Base-by-base conservation (phyloP, 2,797 vertebrate genomes). In the Cheirogaleus major region DNA sequence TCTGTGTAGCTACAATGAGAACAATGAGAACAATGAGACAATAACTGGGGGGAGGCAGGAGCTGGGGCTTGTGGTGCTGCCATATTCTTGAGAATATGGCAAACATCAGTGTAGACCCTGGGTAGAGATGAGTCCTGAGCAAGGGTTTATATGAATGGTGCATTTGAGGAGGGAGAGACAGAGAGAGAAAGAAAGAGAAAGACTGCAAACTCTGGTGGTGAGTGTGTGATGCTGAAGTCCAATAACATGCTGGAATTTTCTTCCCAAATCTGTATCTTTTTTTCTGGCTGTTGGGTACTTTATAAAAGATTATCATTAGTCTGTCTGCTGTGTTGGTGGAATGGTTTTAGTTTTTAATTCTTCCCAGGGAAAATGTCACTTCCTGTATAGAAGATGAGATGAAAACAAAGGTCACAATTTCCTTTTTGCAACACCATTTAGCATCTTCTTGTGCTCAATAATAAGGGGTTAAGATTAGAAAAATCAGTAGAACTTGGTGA, bases 1-100 rank as follows among this genome's bases (percentile, higher is more conserved):
- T 18, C 45, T 82, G 20, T 13, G 7, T 41, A 38, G 23, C n/a
- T 72, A 6, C 23, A 0, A 0, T 5, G 38, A n/a, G 35, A 45
- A 55, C 38, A 38, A 38, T 38, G 38, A 38, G 38, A 38, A 38
- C 76, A 84, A 2, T 1, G n/a, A 75, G 18, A 32, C 20, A 61
- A 22, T 2, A 27, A 7, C 22, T 6, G 3, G 0, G 2, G 17
- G 6, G 23, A 50, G 20, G 22, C 11, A 4, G 1, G 8, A 69
- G 38, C 0, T 22, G 12, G 15, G 48, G 35, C 52, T 83, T 22
- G 18, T 70, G 59, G 4, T 38, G 5, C 63, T 23, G 7, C 11
- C 38, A 38, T 38, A 38, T 38, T 38, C 38, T 38, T 38, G 4
- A 25, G 73, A 75, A 35, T 25, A 22, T 4, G 41, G 63, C 61